Percentiles rank a stretch among this genome's conserved stretches.
These are phyloP conservation scores for Brenthis hecate DNA, from an alignment of 2,888 invertebrate genomes.

Conservation along the genomic window DNA sequence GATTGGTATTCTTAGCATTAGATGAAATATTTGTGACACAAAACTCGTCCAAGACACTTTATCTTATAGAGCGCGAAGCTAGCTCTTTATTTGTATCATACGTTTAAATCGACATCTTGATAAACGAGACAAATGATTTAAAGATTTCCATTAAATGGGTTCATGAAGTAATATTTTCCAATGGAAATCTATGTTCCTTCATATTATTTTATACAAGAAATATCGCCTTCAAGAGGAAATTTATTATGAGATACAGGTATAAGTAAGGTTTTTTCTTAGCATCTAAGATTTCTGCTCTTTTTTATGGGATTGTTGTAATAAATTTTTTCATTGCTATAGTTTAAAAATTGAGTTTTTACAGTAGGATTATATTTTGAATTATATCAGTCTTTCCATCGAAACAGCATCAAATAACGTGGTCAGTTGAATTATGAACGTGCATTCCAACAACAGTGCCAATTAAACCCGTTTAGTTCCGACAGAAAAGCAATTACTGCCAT, in stretches of 20 bases:
- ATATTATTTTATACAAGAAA: too few relatives aligned
- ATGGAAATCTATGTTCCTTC: background rate
- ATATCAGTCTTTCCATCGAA: constrained; percentile 2
- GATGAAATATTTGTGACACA: constrained; percentile 45
- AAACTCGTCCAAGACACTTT: constrained; percentile 57
- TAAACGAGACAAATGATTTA: constrained; percentile 26
- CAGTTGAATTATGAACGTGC: constrained; percentile 31
- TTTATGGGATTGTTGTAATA: too few relatives aligned
- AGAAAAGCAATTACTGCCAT: constrained; percentile 73
- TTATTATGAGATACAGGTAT: too few relatives aligned
- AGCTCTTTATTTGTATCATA: constrained; percentile 22
- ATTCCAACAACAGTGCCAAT: constrained; percentile 51
- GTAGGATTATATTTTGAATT: background rate
- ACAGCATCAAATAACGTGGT: constrained; percentile 26
- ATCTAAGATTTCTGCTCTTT: too few relatives aligned
- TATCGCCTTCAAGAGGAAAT: too few relatives aligned
- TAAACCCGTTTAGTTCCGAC: constrained; percentile 60
- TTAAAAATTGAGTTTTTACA: background rate
- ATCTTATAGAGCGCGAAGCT: constrained; percentile 48
- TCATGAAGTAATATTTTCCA: background rate
- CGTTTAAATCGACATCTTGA: constrained; percentile 23
- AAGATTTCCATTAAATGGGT: constrained; percentile 7
- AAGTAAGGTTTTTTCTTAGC: too few relatives aligned
- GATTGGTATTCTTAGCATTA: background rate
- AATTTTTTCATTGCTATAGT: too few relatives aligned